phyloP scores from a whole-genome alignment of 1,140 invertebrate genomes.

The Plectrocnemia conspersa region DNA sequence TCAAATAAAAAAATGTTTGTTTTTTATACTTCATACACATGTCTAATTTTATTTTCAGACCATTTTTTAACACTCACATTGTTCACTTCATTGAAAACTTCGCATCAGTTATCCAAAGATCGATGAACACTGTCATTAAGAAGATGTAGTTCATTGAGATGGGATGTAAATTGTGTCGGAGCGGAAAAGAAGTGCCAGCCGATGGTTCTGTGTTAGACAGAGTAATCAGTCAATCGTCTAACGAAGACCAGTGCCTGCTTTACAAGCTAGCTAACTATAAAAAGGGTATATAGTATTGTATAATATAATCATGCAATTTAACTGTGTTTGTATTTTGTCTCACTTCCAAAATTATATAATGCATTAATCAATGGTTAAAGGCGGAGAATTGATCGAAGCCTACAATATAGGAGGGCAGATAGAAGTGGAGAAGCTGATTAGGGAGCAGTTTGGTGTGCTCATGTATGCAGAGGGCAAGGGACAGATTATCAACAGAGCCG shows the following conservation, averaged over 20 bases:
- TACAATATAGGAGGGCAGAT: conserved; percentile 75
- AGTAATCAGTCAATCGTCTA: conserved; percentile 79
- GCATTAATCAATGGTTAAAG: too few species aligned
- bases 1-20: not conserved
- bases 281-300: conserved; percentile 55
- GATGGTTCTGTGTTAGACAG: conserved; percentile 77
- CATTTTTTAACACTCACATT: not conserved
- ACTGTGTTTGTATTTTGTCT: too few species aligned
- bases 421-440: conserved; percentile 81
- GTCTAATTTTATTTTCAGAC: not conserved
- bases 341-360: too few species aligned
- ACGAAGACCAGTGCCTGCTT: conserved; percentile 78
- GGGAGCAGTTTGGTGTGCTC: conserved; percentile 81
- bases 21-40: not conserved
- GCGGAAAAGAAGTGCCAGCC: conserved; percentile 46
- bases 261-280: conserved; percentile 87
- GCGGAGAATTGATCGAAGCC: conserved; percentile 77
- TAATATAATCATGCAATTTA: not conserved
- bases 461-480: conserved; percentile 89
- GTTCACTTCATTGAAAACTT: too few species aligned
- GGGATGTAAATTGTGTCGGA: conserved; percentile 46
- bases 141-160: conserved; percentile 38
- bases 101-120: not conserved
- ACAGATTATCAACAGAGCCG: conserved; percentile 79
- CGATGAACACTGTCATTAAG: conserved; percentile 7